Conservation (phyloP, 1,140 invertebrate genomes). For the Triops cancriformis region DNA sequence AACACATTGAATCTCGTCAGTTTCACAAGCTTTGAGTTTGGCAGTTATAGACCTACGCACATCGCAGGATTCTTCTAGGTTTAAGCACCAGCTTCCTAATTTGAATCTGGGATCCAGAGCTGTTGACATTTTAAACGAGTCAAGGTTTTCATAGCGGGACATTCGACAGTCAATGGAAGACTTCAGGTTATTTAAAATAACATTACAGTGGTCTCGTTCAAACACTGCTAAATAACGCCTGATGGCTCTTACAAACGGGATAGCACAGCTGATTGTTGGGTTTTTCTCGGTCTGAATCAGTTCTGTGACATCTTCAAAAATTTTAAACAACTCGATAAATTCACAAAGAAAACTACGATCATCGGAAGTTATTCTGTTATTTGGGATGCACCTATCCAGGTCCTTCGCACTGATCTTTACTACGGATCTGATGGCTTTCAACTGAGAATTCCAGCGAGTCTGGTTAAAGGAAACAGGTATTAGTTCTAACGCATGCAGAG, state of each 20-base stretch:
- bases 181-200: neutral
- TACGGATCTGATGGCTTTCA: neutral
- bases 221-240: neutral
- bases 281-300: neutral
- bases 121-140: neutral
- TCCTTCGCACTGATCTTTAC: neutral
- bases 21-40: neutral
- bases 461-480: conserved; percentile 16
- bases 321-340: neutral
- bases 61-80: neutral
- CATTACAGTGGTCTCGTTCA: neutral
- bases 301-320: neutral
- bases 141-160: neutral
- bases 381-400: neutral
- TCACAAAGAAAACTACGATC: neutral
- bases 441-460: conserved; percentile 24
- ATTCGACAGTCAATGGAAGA: neutral
- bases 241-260: neutral
- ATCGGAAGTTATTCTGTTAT: neutral
- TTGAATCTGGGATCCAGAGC: too few relatives aligned
- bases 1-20: neutral
- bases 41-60: neutral
- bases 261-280: neutral
- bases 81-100: neutral
- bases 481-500: neutral